Conservation (phyloP, 1,140 invertebrate genomes). For the Neotoxoptera formosana region DNA sequence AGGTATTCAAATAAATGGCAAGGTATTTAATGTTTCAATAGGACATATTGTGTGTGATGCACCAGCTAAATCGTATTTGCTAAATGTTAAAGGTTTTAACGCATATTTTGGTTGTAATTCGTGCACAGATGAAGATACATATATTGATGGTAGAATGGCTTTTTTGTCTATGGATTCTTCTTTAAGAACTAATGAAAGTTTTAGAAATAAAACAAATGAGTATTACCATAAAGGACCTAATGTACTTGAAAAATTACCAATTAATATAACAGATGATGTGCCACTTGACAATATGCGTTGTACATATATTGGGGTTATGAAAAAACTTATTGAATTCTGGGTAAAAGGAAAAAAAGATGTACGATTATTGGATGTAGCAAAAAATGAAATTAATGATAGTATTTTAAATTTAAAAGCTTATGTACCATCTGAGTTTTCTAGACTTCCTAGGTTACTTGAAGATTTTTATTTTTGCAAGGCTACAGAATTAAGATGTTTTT, state of each 20-base stretch:
- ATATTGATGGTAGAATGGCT: conserved; percentile 17
- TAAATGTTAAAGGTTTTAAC: background rate
- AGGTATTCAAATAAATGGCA: background rate
- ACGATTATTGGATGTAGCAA: background rate
- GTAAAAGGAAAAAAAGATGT: conserved; percentile 5
- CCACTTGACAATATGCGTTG: conserved; percentile 20
- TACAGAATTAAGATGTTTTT: conserved; percentile 24
- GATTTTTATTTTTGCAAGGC: conserved; percentile 19
- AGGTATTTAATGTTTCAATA: background rate
- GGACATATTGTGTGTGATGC: conserved; percentile 19
- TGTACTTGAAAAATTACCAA: conserved; percentile 2
- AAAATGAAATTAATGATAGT: background rate
- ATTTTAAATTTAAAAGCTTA: background rate
- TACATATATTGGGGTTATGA: background rate
- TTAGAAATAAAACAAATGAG: conserved; percentile 13
- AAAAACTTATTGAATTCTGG: background rate
- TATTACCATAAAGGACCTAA: conserved; percentile 31
- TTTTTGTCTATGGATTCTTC: background rate
- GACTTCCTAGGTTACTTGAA: background rate
- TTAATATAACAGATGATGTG: background rate
- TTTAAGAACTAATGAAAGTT: background rate
- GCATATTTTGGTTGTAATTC: background rate
- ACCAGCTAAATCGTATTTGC: too few species aligned
- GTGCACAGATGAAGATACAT: background rate
- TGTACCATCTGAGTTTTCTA: conserved; percentile 27